Percentiles rank a stretch among this genome's conserved stretches.
Evolutionary conservation across 2,797 vertebrate genomes (phyloP).

Genomic region (Periparus ater): DNA sequence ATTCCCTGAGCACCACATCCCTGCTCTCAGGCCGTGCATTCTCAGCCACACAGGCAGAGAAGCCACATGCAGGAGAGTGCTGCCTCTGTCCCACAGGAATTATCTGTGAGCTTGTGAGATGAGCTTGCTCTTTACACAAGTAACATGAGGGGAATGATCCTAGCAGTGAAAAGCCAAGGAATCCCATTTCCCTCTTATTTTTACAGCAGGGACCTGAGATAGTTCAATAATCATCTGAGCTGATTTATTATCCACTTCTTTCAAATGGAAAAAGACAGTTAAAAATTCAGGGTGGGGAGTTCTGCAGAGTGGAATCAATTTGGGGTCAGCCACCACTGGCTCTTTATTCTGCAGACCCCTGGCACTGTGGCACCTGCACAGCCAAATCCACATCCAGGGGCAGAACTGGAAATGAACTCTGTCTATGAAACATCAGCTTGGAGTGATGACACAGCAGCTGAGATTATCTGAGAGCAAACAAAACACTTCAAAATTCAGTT

Average conservation of each 20-base stretch:
- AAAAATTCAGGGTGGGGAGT: not conserved
- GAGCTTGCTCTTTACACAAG: not conserved
- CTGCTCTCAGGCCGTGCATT: not conserved
- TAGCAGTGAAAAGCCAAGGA: not conserved
- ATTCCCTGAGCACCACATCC: rapidly evolving
- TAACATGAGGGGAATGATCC: not conserved
- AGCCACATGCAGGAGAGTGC: not conserved
- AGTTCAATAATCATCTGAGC: not conserved
- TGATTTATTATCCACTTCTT: not conserved
- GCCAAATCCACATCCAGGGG: conserved; percentile 2
- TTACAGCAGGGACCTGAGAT: not conserved
- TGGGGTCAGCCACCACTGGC: conserved; percentile 36
- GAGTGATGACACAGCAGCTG: conserved; percentile 75
- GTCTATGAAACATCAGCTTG: conserved; percentile 78
- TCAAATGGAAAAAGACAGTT: not conserved
- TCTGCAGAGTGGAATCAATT: not conserved
- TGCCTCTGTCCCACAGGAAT: not conserved
- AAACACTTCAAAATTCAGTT: conserved; percentile 75
- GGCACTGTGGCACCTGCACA: conserved; percentile 49
- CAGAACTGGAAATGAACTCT: conserved; percentile 63
- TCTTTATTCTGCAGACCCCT: not conserved
- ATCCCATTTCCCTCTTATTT: not conserved
- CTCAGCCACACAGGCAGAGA: rapidly evolving
- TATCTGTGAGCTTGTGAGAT: not conserved
- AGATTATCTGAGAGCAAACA: conserved; percentile 74